phyloP scores from a whole-genome alignment of 2,113 vertebrate genomes.

The Plotosus lineatus region DNA sequence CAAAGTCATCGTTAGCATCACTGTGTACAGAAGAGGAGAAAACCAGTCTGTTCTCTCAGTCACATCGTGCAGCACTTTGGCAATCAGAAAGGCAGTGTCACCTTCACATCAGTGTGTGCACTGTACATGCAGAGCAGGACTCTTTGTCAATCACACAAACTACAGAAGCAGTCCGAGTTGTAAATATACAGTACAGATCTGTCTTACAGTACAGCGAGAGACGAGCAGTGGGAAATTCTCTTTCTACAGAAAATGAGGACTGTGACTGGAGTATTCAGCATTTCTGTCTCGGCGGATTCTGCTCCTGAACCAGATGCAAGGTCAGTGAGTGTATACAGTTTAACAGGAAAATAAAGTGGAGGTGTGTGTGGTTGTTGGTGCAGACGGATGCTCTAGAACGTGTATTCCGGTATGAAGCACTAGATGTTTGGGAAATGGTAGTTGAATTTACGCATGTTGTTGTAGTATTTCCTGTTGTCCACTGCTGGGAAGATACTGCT shows the following conservation, averaged over 20 bases:
- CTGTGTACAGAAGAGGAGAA: background rate
- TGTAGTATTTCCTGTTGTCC: slow-evolving; percentile 85
- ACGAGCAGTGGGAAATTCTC: background rate
- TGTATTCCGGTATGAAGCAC: slow-evolving; percentile 25
- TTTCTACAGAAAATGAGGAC: background rate
- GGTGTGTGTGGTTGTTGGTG: background rate
- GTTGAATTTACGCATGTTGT: slow-evolving; percentile 80
- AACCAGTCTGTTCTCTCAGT: slow-evolving; percentile 3
- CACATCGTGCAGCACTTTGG: slow-evolving; percentile 63
- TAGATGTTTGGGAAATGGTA: slow-evolving; percentile 92
- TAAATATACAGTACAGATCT: background rate
- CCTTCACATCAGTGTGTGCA: slow-evolving; percentile 49
- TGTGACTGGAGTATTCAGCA: background rate
- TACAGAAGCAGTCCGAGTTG: slow-evolving; percentile 15
- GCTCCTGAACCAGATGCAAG: slow-evolving; percentile 1
- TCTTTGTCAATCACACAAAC: slow-evolving; percentile 47
- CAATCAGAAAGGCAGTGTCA: slow-evolving; percentile 67
- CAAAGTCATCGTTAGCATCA: slow-evolving; percentile 8
- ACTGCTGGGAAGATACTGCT: slow-evolving; percentile 81
- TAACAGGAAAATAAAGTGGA: background rate
- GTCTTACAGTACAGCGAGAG: slow-evolving; percentile 2
- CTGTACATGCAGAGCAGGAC: slow-evolving; percentile 50
- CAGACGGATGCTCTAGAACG: background rate
- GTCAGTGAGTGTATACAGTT: background rate
- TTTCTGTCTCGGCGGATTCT: background rate